Percentiles rank a stretch among this genome's conserved stretches.
These are phyloP conservation scores for Sinelater perroti DNA, from an alignment of 2,888 invertebrate genomes.

Conservation along the genomic window DNA sequence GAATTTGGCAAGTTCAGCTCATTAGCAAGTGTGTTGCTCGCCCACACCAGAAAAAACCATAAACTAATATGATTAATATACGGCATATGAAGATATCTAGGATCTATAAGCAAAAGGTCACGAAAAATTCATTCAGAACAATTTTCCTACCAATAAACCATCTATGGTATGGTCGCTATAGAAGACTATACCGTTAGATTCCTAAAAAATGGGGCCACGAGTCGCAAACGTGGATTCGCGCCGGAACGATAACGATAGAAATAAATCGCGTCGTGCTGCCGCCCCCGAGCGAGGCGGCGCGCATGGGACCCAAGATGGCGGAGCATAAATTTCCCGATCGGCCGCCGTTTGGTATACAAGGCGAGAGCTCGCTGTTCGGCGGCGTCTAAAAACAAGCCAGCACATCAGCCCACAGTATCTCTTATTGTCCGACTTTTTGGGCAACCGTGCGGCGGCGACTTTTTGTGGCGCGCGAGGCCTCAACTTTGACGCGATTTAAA, in stretches of 20 bases:
- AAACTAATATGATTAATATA: neutral
- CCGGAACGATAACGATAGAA: slow-evolving; percentile 2
- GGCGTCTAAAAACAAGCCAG: slow-evolving; percentile 29
- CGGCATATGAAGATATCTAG: neutral
- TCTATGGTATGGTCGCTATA: neutral
- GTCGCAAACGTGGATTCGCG: neutral
- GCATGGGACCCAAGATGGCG: neutral
- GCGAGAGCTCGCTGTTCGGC: neutral
- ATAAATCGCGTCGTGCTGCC: neutral
- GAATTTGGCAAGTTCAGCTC: neutral
- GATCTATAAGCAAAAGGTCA: neutral
- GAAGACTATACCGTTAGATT: neutral
- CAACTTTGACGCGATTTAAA: slow-evolving; percentile 53
- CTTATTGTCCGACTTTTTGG: slow-evolving; percentile 35
- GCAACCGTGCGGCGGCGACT: slow-evolving; percentile 33
- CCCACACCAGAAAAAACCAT: neutral
- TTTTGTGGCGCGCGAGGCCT: slow-evolving; percentile 47
- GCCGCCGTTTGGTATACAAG: slow-evolving; percentile 7
- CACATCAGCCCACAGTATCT: slow-evolving; percentile 34
- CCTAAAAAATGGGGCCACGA: too few relatives aligned
- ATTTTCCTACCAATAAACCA: neutral
- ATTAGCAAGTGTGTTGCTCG: neutral
- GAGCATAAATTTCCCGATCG: neutral
- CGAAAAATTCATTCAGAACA: neutral
- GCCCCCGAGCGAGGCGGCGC: neutral